These are phyloP conservation scores for Notospermus geniculatus DNA, from an alignment of 1,140 invertebrate genomes.

Conservation along the genomic window DNA sequence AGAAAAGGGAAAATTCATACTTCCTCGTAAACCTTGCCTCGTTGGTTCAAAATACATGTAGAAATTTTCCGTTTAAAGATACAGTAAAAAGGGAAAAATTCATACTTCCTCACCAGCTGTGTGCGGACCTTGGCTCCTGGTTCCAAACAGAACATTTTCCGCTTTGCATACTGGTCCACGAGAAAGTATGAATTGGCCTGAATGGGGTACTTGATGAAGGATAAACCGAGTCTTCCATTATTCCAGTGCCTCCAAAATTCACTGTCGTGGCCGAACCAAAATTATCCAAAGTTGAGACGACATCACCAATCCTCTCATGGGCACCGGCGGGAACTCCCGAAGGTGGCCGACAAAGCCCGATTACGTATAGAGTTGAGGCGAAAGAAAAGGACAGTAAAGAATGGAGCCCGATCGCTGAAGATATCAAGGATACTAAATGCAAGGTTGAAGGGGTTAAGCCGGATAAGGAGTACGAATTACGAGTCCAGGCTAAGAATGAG, in stretches of 20 bases:
- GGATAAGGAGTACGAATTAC: slow-evolving; percentile 83
- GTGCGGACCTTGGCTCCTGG: no score
- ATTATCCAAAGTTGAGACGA: slow-evolving; percentile 83
- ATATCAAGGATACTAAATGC: slow-evolving; percentile 39
- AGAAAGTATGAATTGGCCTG: no score
- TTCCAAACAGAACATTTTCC: no score
- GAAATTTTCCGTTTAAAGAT: no score
- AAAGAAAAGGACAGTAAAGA: slow-evolving; percentile 37
- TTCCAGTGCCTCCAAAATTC: not conserved
- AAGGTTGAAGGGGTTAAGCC: slow-evolving; percentile 38
- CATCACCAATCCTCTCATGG: slow-evolving; percentile 83
- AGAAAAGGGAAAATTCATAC: no score
- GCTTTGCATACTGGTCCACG: no score
- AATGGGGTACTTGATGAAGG: no score
- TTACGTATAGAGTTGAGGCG: slow-evolving; percentile 48
- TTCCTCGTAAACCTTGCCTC: no score
- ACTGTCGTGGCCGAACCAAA: slow-evolving; percentile 80
- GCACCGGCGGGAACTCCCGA: slow-evolving; percentile 70
- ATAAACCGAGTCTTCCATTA: no score
- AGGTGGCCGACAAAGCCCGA: slow-evolving; percentile 43
- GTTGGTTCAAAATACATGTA: no score
- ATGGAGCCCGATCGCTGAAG: slow-evolving; percentile 39
- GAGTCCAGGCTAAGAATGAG: slow-evolving; percentile 94
- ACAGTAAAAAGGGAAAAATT: no score
- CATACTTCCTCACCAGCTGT: no score